phyloP scores from a whole-genome alignment of 2,113 vertebrate genomes.

The Otus sunia region DNA sequence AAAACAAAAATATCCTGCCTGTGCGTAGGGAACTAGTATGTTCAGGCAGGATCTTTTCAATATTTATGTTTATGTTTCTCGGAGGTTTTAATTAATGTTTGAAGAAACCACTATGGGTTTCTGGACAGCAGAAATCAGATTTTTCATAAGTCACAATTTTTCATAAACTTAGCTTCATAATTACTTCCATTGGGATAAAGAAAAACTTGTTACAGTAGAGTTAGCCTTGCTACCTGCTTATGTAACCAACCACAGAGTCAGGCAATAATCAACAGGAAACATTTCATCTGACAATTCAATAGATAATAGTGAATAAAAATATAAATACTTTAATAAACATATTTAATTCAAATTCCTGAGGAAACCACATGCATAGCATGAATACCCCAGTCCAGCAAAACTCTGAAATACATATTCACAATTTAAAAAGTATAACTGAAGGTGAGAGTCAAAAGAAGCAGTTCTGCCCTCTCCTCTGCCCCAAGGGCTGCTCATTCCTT shows the following conservation, averaged over 20 bases:
- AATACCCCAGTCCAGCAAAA: not conserved
- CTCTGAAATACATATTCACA: not conserved
- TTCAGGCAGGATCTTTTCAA: not conserved
- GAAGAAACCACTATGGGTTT: not conserved
- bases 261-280: not conserved
- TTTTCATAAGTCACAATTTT: not conserved
- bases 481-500: not conserved
- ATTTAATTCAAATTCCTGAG: not conserved
- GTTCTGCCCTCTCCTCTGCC: not conserved
- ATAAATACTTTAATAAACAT: not conserved
- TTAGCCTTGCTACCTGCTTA: not conserved
- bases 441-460: not conserved
- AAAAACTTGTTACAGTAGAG: not conserved
- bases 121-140: not conserved
- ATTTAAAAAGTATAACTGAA: not conserved
- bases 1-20: not conserved
- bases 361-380: not conserved
- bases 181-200: not conserved
- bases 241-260: not conserved
- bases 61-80: not conserved
- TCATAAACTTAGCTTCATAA: not conserved
- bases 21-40: not conserved
- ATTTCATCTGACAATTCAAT: not conserved
- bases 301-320: not conserved
- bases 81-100: not conserved